phyloP scores from a whole-genome alignment of 2,113 vertebrate species.

The Siniperca chuatsi region DNA sequence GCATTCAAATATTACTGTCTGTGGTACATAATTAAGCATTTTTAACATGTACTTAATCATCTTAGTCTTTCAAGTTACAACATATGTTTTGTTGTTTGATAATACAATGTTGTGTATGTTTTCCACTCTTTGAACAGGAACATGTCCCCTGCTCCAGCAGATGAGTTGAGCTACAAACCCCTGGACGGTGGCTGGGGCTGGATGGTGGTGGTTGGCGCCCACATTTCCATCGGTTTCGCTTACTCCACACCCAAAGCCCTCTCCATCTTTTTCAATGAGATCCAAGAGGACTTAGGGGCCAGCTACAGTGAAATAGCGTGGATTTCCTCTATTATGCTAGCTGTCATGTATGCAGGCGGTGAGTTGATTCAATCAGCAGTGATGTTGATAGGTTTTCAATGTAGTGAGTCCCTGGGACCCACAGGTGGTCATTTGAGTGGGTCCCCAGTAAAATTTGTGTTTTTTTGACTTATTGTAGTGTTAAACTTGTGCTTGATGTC shows the following conservation, averaged over 20 bases:
- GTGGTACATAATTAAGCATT: neutral
- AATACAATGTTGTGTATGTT: neutral
- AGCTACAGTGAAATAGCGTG: conserved; percentile 86
- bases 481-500: too few species aligned
- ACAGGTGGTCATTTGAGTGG: too few species aligned
- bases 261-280: conserved; percentile 88
- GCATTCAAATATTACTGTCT: too few species aligned
- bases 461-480: too few species aligned
- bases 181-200: conserved; percentile 88
- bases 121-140: conserved; percentile 45
- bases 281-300: conserved; percentile 86
- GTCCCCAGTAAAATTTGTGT: too few species aligned
- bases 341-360: conserved; percentile 87
- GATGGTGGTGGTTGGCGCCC: conserved; percentile 84
- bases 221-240: conserved; percentile 87
- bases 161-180: conserved; percentile 59
- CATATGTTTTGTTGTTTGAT: neutral
- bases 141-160: conserved; percentile 69
- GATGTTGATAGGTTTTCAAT: too few species aligned
- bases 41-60: neutral
- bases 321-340: conserved; percentile 88
- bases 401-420: too few species aligned
- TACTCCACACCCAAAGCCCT: conserved; percentile 88
- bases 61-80: neutral
- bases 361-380: conserved; percentile 61